phyloP scores from a whole-genome alignment of 2,888 invertebrate genomes.

The Pycnomerus fuliginosus region DNA sequence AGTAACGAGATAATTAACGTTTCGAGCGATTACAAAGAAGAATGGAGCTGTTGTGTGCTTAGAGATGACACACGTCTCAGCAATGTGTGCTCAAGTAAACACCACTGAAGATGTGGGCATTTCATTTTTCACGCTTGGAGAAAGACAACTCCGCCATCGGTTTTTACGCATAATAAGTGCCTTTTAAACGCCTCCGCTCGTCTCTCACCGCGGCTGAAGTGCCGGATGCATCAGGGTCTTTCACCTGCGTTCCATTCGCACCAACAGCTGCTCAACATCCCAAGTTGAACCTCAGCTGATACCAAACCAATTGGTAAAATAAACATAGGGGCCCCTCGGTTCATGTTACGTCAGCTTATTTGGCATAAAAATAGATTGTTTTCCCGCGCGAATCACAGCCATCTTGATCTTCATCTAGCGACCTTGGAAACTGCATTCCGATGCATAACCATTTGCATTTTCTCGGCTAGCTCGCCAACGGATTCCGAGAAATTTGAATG shows the following conservation, averaged over 20 bases:
- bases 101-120: too few relatives aligned
- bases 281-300: neutral
- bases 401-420: constrained; percentile 6
- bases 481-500: neutral
- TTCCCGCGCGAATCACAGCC: too few relatives aligned
- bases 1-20: too few relatives aligned
- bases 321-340: constrained; percentile 2
- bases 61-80: neutral
- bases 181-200: constrained; percentile 27
- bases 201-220: constrained; percentile 9
- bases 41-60: neutral
- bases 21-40: too few relatives aligned
- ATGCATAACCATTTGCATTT: constrained; percentile 2
- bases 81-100: too few relatives aligned
- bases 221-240: constrained; percentile 28
- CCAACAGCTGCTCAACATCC: constrained; percentile 14
- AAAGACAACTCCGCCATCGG: too few relatives aligned
- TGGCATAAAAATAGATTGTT: too few relatives aligned
- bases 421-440: constrained; percentile 26
- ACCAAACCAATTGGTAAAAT: constrained; percentile 1
- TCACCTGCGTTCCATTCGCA: constrained; percentile 23
- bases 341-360: constrained; percentile 1
- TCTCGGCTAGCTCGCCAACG: neutral
- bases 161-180: constrained; percentile 26
- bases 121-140: too few relatives aligned